These are phyloP conservation scores for Erpornis zantholeuca DNA, from an alignment of 2,113 vertebrate genomes.

Conservation along the genomic window DNA sequence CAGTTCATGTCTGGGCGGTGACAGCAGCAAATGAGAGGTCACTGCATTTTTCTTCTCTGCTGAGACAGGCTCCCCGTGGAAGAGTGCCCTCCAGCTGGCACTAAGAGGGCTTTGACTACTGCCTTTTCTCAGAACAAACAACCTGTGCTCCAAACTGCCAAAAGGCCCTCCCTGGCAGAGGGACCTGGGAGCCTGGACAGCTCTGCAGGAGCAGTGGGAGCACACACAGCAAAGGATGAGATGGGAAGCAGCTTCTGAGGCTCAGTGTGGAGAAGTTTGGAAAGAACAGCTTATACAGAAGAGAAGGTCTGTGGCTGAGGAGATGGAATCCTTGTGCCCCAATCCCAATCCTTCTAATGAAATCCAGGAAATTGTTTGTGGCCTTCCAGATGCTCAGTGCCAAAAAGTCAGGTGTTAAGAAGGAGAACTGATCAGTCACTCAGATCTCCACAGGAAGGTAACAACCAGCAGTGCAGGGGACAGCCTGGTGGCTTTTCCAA, in stretches of 20 bases:
- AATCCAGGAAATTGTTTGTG: background rate
- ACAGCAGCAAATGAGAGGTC: background rate
- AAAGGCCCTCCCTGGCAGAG: background rate
- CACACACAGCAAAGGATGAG: accelerated
- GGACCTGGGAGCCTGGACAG: background rate
- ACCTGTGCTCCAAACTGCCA: background rate
- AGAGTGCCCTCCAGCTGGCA: background rate
- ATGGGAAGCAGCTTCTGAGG: background rate
- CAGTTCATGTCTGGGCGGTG: background rate
- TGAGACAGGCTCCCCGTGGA: background rate
- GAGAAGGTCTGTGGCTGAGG: background rate
- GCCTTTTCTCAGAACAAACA: background rate
- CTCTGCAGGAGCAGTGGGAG: background rate
- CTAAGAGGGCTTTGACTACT: background rate
- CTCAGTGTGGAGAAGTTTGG: background rate
- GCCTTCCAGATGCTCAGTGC: background rate
- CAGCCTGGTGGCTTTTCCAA: background rate
- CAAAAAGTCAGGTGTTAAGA: background rate
- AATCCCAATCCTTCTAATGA: background rate
- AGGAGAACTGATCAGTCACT: background rate
- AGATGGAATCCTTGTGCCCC: background rate
- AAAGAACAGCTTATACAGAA: background rate
- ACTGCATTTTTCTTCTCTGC: background rate
- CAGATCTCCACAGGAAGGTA: background rate
- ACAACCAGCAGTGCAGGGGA: background rate